phyloP scores from a whole-genome alignment of 2,113 vertebrate species.

The Myrmophylax atrothorax region DNA sequence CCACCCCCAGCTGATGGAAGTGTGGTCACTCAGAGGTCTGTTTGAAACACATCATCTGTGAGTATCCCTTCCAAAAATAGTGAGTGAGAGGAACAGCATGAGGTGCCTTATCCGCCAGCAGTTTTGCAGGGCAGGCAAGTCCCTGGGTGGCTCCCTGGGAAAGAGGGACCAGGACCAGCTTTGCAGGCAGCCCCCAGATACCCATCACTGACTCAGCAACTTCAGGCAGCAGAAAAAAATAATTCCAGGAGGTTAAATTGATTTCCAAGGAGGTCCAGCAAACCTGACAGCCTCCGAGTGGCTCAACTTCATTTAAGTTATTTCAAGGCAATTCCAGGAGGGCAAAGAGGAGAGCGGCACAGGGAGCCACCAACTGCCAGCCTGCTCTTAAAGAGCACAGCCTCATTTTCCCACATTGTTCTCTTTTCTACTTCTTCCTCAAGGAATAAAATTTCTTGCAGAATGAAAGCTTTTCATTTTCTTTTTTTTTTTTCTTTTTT shows the following conservation, averaged over 20 bases:
- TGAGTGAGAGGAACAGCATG: accelerated
- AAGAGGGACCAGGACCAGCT: neutral
- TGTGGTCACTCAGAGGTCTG: neutral
- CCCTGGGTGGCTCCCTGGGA: neutral
- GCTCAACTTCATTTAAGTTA: conserved; percentile 61
- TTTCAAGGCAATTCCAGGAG: conserved; percentile 67
- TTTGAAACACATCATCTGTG: neutral
- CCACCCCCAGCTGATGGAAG: neutral
- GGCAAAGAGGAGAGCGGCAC: conserved; percentile 32
- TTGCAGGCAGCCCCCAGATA: neutral
- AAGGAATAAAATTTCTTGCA: neutral
- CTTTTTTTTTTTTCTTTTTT: accelerated
- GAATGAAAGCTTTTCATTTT: neutral
- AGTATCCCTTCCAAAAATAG: neutral
- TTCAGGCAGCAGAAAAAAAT: neutral
- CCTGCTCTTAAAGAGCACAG: conserved; percentile 32
- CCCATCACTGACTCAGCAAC: conserved; percentile 45
- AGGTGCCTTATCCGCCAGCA: neutral
- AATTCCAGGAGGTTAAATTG: conserved; percentile 45
- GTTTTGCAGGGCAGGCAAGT: neutral
- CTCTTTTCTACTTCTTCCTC: neutral
- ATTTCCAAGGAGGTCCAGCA: conserved; percentile 49
- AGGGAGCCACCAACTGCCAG: neutral
- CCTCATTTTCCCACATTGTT: neutral
- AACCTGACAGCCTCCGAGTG: conserved; percentile 2